These are phyloP conservation scores for Calameuta pallipes DNA, from an alignment of 2,888 invertebrate genomes.

Conservation along the genomic window DNA sequence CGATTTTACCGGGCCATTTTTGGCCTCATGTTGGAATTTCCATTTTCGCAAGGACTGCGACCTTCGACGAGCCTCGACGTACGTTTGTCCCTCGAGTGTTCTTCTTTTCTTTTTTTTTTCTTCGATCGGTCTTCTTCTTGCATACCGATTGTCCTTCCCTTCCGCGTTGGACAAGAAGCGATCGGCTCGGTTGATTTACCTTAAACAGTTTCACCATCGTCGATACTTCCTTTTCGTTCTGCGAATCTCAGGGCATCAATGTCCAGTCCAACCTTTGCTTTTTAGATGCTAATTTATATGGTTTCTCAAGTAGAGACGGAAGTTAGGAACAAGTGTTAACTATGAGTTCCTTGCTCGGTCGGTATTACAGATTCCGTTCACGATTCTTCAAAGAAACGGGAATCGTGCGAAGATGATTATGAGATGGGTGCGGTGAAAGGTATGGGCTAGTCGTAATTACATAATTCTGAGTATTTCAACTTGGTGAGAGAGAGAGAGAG, in stretches of 20 bases:
- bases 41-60: conserved; percentile 1
- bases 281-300: background rate
- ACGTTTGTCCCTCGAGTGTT: background rate
- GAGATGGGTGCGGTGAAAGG: background rate
- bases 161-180: background rate
- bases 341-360: background rate
- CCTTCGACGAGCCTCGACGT: background rate
- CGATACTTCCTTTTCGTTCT: background rate
- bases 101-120: background rate
- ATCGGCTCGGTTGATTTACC: background rate
- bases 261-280: background rate
- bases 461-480: background rate
- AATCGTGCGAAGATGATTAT: background rate
- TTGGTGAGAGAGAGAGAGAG: background rate
- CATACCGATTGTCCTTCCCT: background rate
- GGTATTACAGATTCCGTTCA: background rate
- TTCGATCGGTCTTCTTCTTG: background rate
- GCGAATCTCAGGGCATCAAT: background rate
- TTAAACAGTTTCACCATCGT: background rate
- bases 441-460: background rate
- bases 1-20: conserved; percentile 2
- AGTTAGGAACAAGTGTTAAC: background rate
- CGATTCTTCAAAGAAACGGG: background rate
- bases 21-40: background rate
- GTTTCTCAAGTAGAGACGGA: background rate